Evolutionary conservation across 1,140 invertebrate species (phyloP), one percentile per base, ranked within the genome.

Genomic region (Aphaenogaster floridana): DNA sequence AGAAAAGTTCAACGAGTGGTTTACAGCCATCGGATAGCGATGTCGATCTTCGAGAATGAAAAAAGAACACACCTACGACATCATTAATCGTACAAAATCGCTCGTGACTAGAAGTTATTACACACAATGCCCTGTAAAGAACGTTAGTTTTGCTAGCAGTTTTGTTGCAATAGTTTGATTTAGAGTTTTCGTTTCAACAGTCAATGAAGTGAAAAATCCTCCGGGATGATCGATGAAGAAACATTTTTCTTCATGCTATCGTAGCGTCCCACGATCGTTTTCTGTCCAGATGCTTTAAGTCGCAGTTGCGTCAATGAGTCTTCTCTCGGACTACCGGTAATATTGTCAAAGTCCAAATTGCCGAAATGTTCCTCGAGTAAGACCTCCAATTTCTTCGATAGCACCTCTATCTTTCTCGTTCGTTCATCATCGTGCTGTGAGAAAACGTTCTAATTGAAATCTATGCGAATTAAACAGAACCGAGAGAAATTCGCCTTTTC

Each of bases 351-450:
- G 28, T 92, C 90, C 90, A 90, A 92, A 66, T 88, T 92, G 15
- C 88, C 45, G 68, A 93, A 93, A 87, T 93, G 91, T 80, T 93
- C 90, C 36, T 93, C 81, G 54, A 93, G 81, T 17, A 93, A 78
- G 15, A 93, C 89, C 54, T 93, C 93, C 28, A 93, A 77, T 76
- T 91, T 93, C 72, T 88, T 93, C 13, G 93, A 93, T 0, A 93
- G 57, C 36, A 34, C 57, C 34, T 93, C 93, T n/a, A 93, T 93
- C 21, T 88, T 91, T 39, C 85, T 91, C 34, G 76, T 87, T 45
- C 86, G 87, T 77, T 93, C 91, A 21, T 84, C 77, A 52, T 93
- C 84, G 11, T 93, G 89, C 93, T 93, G 17, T 9, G n/a, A 80
- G 15, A 15, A 78, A 86, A 74, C 2, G n/a, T 69, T 45, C 3